Evolutionary conservation across 2,888 invertebrate species (phyloP), one percentile per base, ranked within the genome.

Genomic region (Bedellia somnulentella): DNA sequence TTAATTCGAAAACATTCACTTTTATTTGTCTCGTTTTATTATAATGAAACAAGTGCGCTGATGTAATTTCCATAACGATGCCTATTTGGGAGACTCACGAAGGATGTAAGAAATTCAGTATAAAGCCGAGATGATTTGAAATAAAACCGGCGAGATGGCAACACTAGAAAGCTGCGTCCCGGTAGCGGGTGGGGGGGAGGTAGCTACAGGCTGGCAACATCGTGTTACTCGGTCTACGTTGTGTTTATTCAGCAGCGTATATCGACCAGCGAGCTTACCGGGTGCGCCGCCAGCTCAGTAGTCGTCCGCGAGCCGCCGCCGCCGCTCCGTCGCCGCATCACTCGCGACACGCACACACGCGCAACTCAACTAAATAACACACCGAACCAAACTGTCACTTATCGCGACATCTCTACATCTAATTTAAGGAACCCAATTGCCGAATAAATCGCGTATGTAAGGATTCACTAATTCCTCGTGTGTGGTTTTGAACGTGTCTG

Each of bases 231-330:
- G 41, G 56, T 52, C 67, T 66, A 64, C 66, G 63, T 59, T 52
- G 60, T 73, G 73, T 73, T 75, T 71, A 67, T 71, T 70, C 73
- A 70, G 61, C 58, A 64, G 57, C 66, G 66, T 62, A 57, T 75
- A 73, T 75, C 73, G 73, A 75, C 68, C 73, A 60, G 43, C 40
- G 46, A 38, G 51, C 47, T 52, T 45, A 58, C 60, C 10, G 24
- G 24, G 60, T 57, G 61, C 62, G 61, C 60, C 58, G 57, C 28
- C 29, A 15, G 12, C 18, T 18, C 18, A 18, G 18, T 18, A 5
- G 18, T 9, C 5, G 9, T 18, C 32, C 28, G 32, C 14, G 10
- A 18, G 27, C 23, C 30, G 24, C 17, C 30, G 52, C 48, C 45
- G 49, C 47, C 46, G 28, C 32, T 52, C 48, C 45, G 49, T 48